Evolutionary conservation across 2,113 vertebrate genomes (phyloP).

Genomic region (Eolophus roseicapilla): DNA sequence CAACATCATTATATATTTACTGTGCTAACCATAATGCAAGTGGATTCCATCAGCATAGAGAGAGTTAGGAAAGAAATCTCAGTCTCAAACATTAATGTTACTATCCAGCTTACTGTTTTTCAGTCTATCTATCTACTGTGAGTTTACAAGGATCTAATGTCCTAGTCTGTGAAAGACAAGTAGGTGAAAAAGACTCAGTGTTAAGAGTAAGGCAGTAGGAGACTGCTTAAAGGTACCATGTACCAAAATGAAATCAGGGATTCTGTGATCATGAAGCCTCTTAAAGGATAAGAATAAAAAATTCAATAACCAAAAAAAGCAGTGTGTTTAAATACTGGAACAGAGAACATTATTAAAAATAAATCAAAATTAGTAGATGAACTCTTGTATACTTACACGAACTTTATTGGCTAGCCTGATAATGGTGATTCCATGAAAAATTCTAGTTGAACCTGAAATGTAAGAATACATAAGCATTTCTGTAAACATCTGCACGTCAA

Average conservation of each 20-base stretch:
- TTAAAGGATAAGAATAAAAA: background rate
- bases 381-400: background rate
- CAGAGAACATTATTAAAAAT: background rate
- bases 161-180: background rate
- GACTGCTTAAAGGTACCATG: background rate
- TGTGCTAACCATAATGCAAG: background rate
- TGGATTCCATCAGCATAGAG: background rate
- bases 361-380: background rate
- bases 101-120: background rate
- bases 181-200: background rate
- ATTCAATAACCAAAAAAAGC: background rate
- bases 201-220: background rate
- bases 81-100: background rate
- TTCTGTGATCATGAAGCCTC: background rate
- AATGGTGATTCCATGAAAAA: background rate
- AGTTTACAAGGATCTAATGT: background rate
- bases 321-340: background rate
- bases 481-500: background rate
- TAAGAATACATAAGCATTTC: background rate
- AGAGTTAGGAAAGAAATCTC: background rate
- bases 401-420: background rate
- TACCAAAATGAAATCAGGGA: background rate
- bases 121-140: background rate
- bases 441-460: background rate
- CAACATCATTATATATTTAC: fast-evolving